Conservation (phyloP, 1,140 invertebrate species). For the Drosophila bifasciata region DNA sequence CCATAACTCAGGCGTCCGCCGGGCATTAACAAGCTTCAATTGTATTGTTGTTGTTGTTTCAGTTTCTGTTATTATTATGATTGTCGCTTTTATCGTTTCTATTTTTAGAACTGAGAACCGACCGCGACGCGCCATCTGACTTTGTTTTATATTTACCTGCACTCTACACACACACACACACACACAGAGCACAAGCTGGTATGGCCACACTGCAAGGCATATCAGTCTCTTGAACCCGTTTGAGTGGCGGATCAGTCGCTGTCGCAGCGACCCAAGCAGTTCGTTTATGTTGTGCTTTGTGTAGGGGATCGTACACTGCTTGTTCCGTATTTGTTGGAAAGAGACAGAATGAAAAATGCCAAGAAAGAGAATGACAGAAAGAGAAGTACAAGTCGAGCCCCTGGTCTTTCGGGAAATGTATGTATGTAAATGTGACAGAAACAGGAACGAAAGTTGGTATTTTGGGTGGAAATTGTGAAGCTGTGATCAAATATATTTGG, state of each 20-base stretch:
- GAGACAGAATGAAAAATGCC: neutral
- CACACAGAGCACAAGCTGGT: too few relatives aligned
- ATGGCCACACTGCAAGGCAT: slow-evolving; percentile 10
- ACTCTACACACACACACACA: slow-evolving; percentile 30
- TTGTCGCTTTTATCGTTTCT: slow-evolving; percentile 39
- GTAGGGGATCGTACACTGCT: neutral
- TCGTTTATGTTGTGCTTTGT: too few relatives aligned
- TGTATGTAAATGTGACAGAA: slow-evolving; percentile 1
- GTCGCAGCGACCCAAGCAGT: too few relatives aligned
- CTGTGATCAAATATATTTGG: too few relatives aligned
- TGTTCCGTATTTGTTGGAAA: slow-evolving; percentile 2
- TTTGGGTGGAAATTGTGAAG: too few relatives aligned
- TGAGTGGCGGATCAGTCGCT: too few relatives aligned
- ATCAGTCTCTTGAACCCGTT: slow-evolving; percentile 8
- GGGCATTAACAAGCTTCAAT: slow-evolving; percentile 35
- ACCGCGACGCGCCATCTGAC: slow-evolving; percentile 39
- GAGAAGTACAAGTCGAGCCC: slow-evolving; percentile 36
- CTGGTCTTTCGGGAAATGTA: slow-evolving; percentile 41
- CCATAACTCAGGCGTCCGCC: neutral
- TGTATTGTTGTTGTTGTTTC: slow-evolving; percentile 55
- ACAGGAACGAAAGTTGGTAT: too few relatives aligned
- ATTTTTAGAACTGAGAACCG: slow-evolving; percentile 28
- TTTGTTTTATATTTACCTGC: slow-evolving; percentile 43
- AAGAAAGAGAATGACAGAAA: too few relatives aligned
- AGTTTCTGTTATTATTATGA: slow-evolving; percentile 34